These are phyloP conservation scores for Peromyscus polionotus DNA, from an alignment of 2,113 vertebrate species.

Conservation along the genomic window DNA sequence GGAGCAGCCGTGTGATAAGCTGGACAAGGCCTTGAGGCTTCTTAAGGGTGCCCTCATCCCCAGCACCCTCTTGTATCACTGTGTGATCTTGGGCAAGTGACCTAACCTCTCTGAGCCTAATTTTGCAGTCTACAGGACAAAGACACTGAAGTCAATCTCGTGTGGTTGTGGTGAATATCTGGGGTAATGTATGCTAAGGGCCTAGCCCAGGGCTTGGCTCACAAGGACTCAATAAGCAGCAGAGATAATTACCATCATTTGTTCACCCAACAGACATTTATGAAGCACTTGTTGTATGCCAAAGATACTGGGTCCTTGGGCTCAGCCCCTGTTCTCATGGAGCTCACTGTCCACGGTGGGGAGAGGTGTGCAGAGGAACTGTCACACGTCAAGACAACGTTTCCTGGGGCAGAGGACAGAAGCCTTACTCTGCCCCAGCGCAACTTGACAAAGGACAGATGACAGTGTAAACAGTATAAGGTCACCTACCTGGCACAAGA, in stretches of 20 bases:
- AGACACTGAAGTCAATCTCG: not conserved
- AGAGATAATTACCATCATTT: not conserved
- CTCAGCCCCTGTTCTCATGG: not conserved
- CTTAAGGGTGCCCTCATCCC: not conserved
- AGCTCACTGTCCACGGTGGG: not conserved
- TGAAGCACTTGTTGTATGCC: not conserved
- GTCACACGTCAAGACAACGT: not conserved
- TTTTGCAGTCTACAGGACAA: slow-evolving; percentile 10
- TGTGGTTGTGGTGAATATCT: not conserved
- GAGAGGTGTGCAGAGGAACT: too few relatives aligned
- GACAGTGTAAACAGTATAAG: not conserved
- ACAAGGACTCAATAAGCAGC: not conserved
- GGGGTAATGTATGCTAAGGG: not conserved
- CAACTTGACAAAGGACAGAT: slow-evolving; percentile 1
- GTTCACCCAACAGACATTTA: not conserved
- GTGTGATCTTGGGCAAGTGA: not conserved
- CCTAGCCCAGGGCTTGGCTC: not conserved
- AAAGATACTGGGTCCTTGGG: not conserved
- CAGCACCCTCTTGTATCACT: not conserved
- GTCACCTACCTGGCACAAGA: not conserved
- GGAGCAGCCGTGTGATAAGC: not conserved
- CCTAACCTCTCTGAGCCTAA: slow-evolving; percentile 19
- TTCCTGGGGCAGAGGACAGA: not conserved
- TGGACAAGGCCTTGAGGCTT: not conserved
- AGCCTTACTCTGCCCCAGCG: not conserved